Conservation (phyloP, 2,888 invertebrate species). For the Girardia tigrina region DNA sequence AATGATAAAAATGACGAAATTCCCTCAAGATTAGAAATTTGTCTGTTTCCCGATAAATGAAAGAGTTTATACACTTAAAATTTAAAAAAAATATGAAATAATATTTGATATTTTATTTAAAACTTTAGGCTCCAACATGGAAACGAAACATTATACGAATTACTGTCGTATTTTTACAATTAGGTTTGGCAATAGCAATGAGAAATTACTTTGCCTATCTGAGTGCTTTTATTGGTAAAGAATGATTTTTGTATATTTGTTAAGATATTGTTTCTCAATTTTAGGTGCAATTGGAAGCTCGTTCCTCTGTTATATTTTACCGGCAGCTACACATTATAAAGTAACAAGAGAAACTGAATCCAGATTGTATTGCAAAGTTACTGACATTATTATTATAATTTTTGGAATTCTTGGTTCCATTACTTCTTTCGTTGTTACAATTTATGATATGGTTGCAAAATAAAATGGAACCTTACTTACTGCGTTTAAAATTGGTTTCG, state of each 20-base stretch:
- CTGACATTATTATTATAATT: conserved; percentile 42
- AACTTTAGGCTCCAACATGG: conserved; percentile 42
- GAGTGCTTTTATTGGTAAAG: conserved; percentile 43
- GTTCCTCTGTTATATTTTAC: conserved; percentile 44
- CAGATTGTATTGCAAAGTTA: conserved; percentile 38
- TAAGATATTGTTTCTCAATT: too few species aligned
- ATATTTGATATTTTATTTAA: not conserved
- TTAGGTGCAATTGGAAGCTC: conserved; percentile 47
- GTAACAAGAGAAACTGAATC: conserved; percentile 37
- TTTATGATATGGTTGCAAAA: not conserved
- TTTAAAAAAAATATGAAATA: too few species aligned
- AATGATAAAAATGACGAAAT: too few species aligned
- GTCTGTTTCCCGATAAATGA: too few species aligned
- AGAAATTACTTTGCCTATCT: conserved; percentile 45
- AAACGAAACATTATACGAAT: conserved; percentile 44
- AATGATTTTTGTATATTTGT: not conserved
- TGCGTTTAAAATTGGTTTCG: too few species aligned
- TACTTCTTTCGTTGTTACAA: conserved; percentile 28
- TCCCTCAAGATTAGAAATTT: too few species aligned
- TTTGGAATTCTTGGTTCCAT: conserved; percentile 40
- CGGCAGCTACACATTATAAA: conserved; percentile 44
- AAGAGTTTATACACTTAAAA: too few species aligned
- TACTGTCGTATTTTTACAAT: conserved; percentile 40
- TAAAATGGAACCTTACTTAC: too few species aligned
- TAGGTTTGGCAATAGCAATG: conserved; percentile 43